Percentiles rank a stretch among this genome's conserved stretches.
Conservation (phyloP, 2,888 invertebrate species). For the Leptogaster cylindrica region DNA sequence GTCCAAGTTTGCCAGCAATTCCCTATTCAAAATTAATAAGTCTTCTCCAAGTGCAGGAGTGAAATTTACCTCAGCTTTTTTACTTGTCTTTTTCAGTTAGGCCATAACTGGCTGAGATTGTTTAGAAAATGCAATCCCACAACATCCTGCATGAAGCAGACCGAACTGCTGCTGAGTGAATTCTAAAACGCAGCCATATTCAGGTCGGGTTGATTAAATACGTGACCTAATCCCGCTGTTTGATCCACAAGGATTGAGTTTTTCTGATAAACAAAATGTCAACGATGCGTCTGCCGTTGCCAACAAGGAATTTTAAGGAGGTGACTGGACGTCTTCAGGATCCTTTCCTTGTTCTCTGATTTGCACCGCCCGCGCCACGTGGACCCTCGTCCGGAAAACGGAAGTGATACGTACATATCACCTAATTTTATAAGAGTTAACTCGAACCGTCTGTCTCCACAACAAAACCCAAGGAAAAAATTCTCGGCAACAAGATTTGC, state of each 20-base stretch:
- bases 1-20: neutral
- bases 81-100: slow-evolving; percentile 15
- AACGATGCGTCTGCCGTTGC: neutral
- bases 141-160: neutral
- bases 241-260: neutral
- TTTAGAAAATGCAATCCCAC: slow-evolving; percentile 1
- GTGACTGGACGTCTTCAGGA: neutral
- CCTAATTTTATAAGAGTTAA: neutral
- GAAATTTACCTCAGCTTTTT: slow-evolving; percentile 6
- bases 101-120: neutral
- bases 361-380: too few relatives aligned
- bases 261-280: slow-evolving; percentile 34
- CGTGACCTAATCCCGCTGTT: slow-evolving; percentile 22
- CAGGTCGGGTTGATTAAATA: slow-evolving; percentile 15
- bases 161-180: neutral
- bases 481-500: neutral
- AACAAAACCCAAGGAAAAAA: neutral
- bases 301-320: neutral
- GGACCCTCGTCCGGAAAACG: too few relatives aligned
- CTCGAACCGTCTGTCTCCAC: neutral
- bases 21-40: slow-evolving; percentile 31
- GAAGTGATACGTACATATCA: neutral
- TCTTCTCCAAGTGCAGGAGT: slow-evolving; percentile 19
- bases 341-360: neutral
- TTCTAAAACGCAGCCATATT: neutral